Conservation (phyloP, 2,113 vertebrate genomes). For the Porphyrio hochstetteri region DNA sequence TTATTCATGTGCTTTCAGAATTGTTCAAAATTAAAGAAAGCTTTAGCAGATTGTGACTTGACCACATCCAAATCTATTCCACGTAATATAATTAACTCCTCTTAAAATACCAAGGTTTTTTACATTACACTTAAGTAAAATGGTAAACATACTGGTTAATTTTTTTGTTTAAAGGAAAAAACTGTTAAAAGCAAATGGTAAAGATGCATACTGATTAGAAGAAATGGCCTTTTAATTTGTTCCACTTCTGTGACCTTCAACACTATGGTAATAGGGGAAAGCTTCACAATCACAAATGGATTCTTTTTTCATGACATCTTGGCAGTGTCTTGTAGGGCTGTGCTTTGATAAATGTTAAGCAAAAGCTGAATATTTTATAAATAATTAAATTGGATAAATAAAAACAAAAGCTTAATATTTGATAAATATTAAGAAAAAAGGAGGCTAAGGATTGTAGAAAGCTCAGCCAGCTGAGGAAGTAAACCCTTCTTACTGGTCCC, state of each 20-base stretch:
- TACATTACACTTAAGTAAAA: not conserved
- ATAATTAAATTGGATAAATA: not conserved
- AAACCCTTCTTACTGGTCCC: not conserved
- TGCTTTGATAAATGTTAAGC: conserved; percentile 8
- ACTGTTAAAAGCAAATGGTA: not conserved
- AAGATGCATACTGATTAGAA: conserved; percentile 15
- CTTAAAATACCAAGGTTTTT: not conserved
- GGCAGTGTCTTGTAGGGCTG: not conserved
- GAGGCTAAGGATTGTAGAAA: not conserved
- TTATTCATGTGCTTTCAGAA: not conserved
- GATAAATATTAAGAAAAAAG: not conserved
- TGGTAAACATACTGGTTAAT: not conserved
- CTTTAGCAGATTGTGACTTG: not conserved
- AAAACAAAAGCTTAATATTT: not conserved
- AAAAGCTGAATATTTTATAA: not conserved
- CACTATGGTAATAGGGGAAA: not conserved
- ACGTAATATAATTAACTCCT: not conserved
- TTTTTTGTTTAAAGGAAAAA: not conserved
- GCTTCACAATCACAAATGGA: not conserved
- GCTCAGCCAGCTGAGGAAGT: not conserved
- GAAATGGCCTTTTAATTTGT: conserved; percentile 44
- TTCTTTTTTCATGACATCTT: not conserved
- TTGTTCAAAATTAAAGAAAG: not conserved
- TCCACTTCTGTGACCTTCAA: conserved; percentile 2
- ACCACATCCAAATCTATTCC: not conserved